Percentiles rank a stretch among this genome's conserved stretches.
Conservation (phyloP, 2,113 vertebrate genomes). For the Centropristis striata region DNA sequence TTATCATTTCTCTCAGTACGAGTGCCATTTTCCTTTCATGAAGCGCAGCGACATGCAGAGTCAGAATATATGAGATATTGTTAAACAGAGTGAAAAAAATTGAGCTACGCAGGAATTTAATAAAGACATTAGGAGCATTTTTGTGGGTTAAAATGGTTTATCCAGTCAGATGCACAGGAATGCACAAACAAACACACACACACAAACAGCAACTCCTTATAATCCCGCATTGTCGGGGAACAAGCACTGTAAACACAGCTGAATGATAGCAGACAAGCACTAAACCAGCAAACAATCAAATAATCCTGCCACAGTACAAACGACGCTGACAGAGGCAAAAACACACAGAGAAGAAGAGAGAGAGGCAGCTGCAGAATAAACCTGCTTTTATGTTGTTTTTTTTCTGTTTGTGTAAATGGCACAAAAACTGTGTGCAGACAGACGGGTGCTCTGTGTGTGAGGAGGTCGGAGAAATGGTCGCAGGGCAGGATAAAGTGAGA, state of each 20-base stretch:
- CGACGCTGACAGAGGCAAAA: conserved; percentile 47
- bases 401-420: conserved; percentile 5
- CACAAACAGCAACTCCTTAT: conserved; percentile 5
- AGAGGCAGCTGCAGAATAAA: conserved; percentile 14
- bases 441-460: conserved; percentile 41
- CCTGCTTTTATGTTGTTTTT: conserved; percentile 10
- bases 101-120: conserved; percentile 4
- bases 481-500: conserved; percentile 55
- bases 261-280: conserved; percentile 55
- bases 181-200: conserved; percentile 11
- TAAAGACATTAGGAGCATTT: neutral
- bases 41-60: conserved; percentile 6
- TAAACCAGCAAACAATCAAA: conserved; percentile 65
- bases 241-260: conserved; percentile 45
- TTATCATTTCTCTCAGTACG: conserved; percentile 39
- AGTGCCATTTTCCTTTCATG: conserved; percentile 47
- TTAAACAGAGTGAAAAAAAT: conserved; percentile 29
- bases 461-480: conserved; percentile 49
- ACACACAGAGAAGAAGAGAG: conserved; percentile 10
- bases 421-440: conserved; percentile 39
- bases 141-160: conserved; percentile 24
- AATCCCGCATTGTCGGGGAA: conserved; percentile 31
- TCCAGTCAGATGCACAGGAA: conserved; percentile 17
- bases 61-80: conserved; percentile 24
- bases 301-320: conserved; percentile 49